Percentiles rank a stretch among this genome's conserved stretches.
These are phyloP conservation scores for Alosa alosa DNA, from an alignment of 2,113 vertebrate species.

Conservation along the genomic window DNA sequence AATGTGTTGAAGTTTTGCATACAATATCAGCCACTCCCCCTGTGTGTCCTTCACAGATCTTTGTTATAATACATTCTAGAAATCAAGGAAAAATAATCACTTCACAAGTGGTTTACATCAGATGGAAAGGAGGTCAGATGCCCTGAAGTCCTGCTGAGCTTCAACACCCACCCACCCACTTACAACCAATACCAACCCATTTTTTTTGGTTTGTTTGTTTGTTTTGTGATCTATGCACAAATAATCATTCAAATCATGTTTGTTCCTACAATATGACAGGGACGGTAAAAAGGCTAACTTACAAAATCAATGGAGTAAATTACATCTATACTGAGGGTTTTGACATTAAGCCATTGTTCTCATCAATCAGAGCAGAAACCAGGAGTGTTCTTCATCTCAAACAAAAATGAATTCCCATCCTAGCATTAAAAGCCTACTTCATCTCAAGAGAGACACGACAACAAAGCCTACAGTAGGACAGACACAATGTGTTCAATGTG, in stretches of 20 bases:
- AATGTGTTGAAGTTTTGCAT: background rate
- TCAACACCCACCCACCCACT: background rate
- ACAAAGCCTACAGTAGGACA: conserved; percentile 33
- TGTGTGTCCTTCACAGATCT: background rate
- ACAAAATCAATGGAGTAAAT: background rate
- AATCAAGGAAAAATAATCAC: background rate
- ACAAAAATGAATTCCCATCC: background rate
- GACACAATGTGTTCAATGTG: conserved; percentile 31
- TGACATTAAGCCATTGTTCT: background rate
- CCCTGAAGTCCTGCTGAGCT: background rate
- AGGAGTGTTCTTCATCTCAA: background rate
- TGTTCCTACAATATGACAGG: background rate
- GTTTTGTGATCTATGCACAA: background rate
- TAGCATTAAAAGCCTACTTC: conserved; percentile 27
- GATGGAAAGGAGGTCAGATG: background rate
- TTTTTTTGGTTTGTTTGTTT: background rate
- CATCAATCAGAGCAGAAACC: background rate
- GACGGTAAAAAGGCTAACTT: background rate
- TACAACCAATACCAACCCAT: background rate
- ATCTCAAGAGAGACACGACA: conserved; percentile 31
- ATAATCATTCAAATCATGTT: background rate
- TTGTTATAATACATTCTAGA: background rate
- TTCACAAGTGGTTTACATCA: background rate
- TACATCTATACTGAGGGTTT: background rate
- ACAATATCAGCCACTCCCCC: background rate